Percentiles rank a stretch among this genome's conserved stretches.
These are phyloP conservation scores for Drosophila virilis DNA, from an alignment of 1,140 invertebrate species.

Conservation along the genomic window DNA sequence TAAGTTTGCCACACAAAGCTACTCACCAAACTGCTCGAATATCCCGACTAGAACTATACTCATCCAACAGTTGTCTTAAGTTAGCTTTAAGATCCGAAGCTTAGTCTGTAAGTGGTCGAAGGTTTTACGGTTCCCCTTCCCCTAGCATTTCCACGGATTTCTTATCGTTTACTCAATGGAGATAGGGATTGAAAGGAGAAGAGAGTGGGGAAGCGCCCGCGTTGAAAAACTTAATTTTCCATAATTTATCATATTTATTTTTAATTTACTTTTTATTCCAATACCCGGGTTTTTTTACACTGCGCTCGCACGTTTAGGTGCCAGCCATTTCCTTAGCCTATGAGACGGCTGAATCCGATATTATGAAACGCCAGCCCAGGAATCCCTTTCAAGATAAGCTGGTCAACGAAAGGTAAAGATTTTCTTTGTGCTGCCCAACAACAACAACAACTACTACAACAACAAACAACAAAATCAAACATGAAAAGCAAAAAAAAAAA, in stretches of 20 bases:
- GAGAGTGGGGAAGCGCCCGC: not conserved
- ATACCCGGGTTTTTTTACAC: slow-evolving; percentile 41
- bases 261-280: slow-evolving; percentile 68
- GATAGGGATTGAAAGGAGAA: slow-evolving; percentile 1
- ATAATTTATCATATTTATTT: slow-evolving; percentile 78
- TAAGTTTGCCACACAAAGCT: slow-evolving; percentile 19
- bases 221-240: slow-evolving; percentile 35
- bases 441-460: slow-evolving; percentile 30
- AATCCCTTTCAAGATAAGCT: slow-evolving; percentile 98
- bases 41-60: slow-evolving; percentile 11
- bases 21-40: not conserved
- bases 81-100: slow-evolving; percentile 43
- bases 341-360: slow-evolving; percentile 99
- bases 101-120: slow-evolving; percentile 47
- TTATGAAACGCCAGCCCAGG: slow-evolving; percentile 99
- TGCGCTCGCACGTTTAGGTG: slow-evolving; percentile 87
- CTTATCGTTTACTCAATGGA: slow-evolving; percentile 2
- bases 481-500: slow-evolving; percentile 28
- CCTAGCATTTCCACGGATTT: slow-evolving; percentile 17
- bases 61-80: slow-evolving; percentile 49
- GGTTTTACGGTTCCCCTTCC: not conserved
- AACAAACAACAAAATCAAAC: slow-evolving; percentile 40
- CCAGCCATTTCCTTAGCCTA: slow-evolving; percentile 99
- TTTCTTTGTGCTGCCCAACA: slow-evolving; percentile 65
- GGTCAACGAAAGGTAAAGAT: slow-evolving; percentile 98